A percentile compares a stretch with the other conserved stretches of the same genome.
phyloP scores from a whole-genome alignment of 2,888 invertebrate genomes.

The Brachyptera risi region DNA sequence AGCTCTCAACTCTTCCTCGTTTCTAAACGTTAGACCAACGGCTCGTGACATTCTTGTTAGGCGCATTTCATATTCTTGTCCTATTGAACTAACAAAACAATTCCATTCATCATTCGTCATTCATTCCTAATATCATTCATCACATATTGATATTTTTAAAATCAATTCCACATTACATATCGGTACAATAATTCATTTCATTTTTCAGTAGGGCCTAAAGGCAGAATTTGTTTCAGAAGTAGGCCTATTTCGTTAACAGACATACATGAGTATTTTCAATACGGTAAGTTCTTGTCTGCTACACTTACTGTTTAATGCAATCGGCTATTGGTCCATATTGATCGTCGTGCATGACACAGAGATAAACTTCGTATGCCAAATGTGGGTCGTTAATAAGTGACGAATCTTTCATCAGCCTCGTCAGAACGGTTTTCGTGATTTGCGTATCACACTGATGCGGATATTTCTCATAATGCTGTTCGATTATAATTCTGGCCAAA shows the following conservation, averaged over 20 bases:
- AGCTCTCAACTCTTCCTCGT: slow-evolving; percentile 74
- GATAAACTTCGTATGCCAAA: slow-evolving; percentile 68
- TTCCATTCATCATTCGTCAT: background rate
- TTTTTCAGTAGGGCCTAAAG: too few relatives aligned
- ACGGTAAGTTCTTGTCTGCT: background rate
- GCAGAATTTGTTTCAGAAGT: background rate
- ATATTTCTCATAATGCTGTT: slow-evolving; percentile 46
- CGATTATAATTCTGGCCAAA: slow-evolving; percentile 55
- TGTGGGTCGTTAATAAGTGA: slow-evolving; percentile 65
- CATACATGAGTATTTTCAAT: background rate
- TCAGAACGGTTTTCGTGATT: slow-evolving; percentile 39
- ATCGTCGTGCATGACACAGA: slow-evolving; percentile 77
- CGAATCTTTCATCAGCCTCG: slow-evolving; percentile 63
- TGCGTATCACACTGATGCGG: background rate
- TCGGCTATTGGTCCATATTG: slow-evolving; percentile 80
- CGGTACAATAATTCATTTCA: too few relatives aligned
- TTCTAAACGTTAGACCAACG: slow-evolving; percentile 59
- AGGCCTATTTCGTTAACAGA: slow-evolving; percentile 21
- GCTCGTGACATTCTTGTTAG: slow-evolving; percentile 59
- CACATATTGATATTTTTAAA: too few relatives aligned
- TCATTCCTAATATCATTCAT: slow-evolving; percentile 8
- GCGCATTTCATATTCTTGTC: slow-evolving; percentile 80
- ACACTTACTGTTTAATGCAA: slow-evolving; percentile 63
- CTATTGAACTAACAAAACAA: slow-evolving; percentile 59
- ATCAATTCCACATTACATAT: too few relatives aligned